Percentiles rank a stretch among this genome's conserved stretches.
Conservation (phyloP, 2,113 vertebrate species). For the Sinocyclocheilus rhinocerous region DNA sequence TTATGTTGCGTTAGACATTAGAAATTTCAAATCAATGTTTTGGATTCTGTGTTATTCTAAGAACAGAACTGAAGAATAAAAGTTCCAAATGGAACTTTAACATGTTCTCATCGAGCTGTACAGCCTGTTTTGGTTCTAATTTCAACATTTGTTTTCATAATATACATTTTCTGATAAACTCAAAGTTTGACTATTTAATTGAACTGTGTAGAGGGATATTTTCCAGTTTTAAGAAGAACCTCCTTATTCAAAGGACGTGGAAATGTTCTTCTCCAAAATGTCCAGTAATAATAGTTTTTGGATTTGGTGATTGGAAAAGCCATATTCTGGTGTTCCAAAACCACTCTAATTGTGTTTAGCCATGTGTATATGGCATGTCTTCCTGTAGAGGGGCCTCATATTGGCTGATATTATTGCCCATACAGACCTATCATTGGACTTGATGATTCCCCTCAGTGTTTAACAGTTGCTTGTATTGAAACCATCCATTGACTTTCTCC, state of each 20-base stretch:
- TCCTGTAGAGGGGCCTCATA: background rate
- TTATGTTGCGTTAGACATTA: background rate
- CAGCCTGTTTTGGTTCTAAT: background rate
- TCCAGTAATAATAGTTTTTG: background rate
- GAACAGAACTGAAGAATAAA: background rate
- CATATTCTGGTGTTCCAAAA: background rate
- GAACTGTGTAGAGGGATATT: background rate
- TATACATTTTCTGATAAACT: background rate
- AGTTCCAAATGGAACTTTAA: background rate
- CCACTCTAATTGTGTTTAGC: background rate
- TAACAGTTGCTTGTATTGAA: background rate
- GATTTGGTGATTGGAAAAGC: background rate
- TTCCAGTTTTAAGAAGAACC: background rate
- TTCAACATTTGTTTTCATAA: background rate
- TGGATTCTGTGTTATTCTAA: background rate
- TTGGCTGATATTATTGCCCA: background rate
- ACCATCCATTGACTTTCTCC: constrained; percentile 5
- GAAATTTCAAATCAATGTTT: background rate
- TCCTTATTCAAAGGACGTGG: background rate
- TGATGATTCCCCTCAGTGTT: background rate
- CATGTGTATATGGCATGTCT: background rate
- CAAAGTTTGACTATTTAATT: background rate
- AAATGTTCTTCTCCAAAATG: background rate
- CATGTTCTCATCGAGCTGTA: background rate
- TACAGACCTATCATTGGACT: background rate